Percentiles rank a stretch among this genome's conserved stretches.
Evolutionary conservation across 1,140 invertebrate species (phyloP).

Genomic region (Pogonognathellus flavescens): DNA sequence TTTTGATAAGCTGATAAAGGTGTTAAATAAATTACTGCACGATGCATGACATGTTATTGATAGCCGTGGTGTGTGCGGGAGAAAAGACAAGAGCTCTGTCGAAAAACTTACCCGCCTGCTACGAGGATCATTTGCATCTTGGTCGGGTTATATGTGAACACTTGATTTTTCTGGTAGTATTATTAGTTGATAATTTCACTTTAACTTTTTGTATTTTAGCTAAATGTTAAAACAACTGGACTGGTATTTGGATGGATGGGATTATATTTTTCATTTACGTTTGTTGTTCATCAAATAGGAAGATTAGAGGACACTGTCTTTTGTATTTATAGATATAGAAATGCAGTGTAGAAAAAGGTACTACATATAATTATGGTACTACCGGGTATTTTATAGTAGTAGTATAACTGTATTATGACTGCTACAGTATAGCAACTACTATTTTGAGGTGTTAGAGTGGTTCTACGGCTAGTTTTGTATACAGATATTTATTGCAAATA

Average conservation of each 20-base stretch:
- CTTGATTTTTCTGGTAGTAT: conserved; percentile 28
- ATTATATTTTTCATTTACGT: conserved; percentile 24
- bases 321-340: conserved; percentile 25
- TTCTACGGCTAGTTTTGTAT: no score
- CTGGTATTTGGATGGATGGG: conserved; percentile 35
- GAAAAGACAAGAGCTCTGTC: background rate
- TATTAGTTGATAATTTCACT: conserved; percentile 40
- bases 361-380: background rate
- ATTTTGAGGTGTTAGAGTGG: no score
- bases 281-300: background rate
- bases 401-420: background rate
- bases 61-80: background rate
- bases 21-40: background rate
- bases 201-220: conserved; percentile 15
- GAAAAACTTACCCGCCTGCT: conserved; percentile 58
- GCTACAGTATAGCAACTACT: no score
- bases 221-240: conserved; percentile 34
- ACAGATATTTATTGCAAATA: no score
- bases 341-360: conserved; percentile 19
- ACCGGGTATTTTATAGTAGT: background rate
- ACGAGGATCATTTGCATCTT: conserved; percentile 63
- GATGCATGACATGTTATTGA: background rate
- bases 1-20: no score
- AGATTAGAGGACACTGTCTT: conserved; percentile 15
- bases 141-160: conserved; percentile 45